These are phyloP conservation scores for Gymnoscopelus microlampas DNA, from an alignment of 2,797 vertebrate genomes.

Conservation along the genomic window DNA sequence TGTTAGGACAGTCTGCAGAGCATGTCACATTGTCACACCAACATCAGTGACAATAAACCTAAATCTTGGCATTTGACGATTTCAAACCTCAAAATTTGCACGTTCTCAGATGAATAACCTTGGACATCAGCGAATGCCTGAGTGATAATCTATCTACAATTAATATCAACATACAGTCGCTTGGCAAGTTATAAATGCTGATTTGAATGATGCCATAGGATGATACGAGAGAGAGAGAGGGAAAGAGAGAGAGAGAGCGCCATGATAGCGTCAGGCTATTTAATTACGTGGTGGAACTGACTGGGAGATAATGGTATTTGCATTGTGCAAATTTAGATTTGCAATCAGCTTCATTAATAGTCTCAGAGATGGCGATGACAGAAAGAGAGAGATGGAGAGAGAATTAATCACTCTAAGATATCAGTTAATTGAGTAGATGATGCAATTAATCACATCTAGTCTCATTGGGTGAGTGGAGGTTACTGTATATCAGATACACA, in stretches of 20 bases:
- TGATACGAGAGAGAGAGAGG: not conserved
- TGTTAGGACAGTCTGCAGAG: no score
- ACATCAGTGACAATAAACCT: no score
- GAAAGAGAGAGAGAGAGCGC: conserved; percentile 2
- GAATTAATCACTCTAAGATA: conserved; percentile 35
- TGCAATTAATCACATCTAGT: conserved; percentile 48
- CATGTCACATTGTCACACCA: no score
- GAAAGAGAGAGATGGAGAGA: conserved; percentile 2
- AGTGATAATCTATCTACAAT: no score
- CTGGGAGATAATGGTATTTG: conserved; percentile 57
- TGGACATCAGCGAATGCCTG: no score
- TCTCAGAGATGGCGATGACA: conserved; percentile 6
- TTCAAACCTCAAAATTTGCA: no score
- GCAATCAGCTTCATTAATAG: conserved; percentile 57
- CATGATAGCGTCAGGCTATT: conserved; percentile 11
- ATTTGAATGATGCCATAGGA: no score
- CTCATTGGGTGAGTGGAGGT: conserved; percentile 19
- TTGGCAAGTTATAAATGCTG: no score
- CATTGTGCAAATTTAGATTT: conserved; percentile 54
- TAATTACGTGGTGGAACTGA: conserved; percentile 55
- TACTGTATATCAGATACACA: conserved; percentile 31
- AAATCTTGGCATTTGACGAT: no score
- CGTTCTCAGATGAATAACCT: no score
- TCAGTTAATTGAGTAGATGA: conserved; percentile 44
- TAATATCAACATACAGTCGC: no score